Percentiles rank a stretch among this genome's conserved stretches.
Evolutionary conservation across 1,140 invertebrate species (phyloP).

Genomic region (Bacillus rossius): DNA sequence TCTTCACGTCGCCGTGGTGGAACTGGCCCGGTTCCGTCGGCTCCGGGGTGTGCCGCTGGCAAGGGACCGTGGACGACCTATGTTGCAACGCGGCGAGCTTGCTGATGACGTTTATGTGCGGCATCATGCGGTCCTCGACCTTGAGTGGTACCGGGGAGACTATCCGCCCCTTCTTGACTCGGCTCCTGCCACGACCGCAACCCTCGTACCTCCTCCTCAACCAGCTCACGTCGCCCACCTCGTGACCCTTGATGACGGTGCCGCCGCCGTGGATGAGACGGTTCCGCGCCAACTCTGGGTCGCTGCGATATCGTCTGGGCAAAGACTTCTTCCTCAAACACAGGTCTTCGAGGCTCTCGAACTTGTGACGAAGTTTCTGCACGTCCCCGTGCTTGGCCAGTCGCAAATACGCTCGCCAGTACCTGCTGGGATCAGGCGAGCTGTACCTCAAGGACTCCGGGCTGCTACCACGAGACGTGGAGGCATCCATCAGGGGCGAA

Average conservation of each 20-base stretch:
- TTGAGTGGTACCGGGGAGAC: slow-evolving; percentile 57
- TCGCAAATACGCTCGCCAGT: slow-evolving; percentile 61
- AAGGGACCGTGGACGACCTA: slow-evolving; percentile 32
- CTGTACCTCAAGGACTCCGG: slow-evolving; percentile 54
- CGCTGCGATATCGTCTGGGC: slow-evolving; percentile 55
- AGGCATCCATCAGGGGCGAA: slow-evolving; percentile 11
- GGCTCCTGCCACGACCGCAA: slow-evolving; percentile 41
- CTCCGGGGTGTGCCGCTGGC: slow-evolving; percentile 1
- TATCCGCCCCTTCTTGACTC: slow-evolving; percentile 45
- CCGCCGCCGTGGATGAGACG: slow-evolving; percentile 45
- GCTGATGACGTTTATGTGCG: slow-evolving; percentile 82
- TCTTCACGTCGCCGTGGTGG: slow-evolving; percentile 56
- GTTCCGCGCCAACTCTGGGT: slow-evolving; percentile 63
- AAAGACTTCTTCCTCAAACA: neutral
- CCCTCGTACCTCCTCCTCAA: slow-evolving; percentile 55
- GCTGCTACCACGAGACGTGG: slow-evolving; percentile 41
- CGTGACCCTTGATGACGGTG: slow-evolving; percentile 44
- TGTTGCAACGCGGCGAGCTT: slow-evolving; percentile 65
- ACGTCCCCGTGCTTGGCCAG: slow-evolving; percentile 70
- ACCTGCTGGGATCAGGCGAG: slow-evolving; percentile 56
- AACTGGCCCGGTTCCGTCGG: slow-evolving; percentile 37
- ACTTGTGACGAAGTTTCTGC: slow-evolving; percentile 60
- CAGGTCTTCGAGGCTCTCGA: slow-evolving; percentile 57
- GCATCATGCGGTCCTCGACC: slow-evolving; percentile 70
- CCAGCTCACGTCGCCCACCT: slow-evolving; percentile 55